phyloP scores from a whole-genome alignment of 2,797 vertebrate genomes.

The Mormyrops boulengeri region DNA sequence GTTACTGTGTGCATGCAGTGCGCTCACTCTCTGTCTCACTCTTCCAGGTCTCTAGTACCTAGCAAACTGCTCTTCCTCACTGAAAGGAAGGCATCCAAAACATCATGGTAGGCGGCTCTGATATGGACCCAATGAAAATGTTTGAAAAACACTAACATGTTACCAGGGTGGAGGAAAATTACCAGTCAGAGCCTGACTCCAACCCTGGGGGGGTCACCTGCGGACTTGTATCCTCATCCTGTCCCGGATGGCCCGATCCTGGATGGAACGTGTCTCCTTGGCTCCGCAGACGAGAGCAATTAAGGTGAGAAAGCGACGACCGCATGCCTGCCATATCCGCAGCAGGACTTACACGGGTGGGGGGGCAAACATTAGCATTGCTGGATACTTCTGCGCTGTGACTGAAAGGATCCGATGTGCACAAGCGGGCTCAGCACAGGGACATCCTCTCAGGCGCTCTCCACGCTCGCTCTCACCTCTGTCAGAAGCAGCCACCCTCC shows the following conservation, averaged over 20 bases:
- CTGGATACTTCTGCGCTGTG: conserved; percentile 34
- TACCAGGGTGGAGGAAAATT: conserved; percentile 23
- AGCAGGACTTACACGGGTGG: conserved; percentile 41
- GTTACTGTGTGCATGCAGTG: not conserved
- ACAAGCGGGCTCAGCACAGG: not conserved
- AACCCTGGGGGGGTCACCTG: conserved; percentile 35
- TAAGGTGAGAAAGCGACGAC: conserved; percentile 60
- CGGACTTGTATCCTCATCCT: conserved; percentile 39
- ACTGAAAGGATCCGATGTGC: not conserved
- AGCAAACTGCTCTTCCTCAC: conserved; percentile 10
- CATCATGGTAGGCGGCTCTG: not conserved
- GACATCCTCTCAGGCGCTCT: conserved; percentile 12
- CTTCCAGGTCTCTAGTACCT: not conserved
- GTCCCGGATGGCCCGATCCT: conserved; percentile 39
- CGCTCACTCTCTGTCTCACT: not conserved
- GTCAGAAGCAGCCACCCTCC: conserved; percentile 45
- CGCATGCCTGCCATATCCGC: conserved; percentile 47
- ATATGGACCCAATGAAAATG: conserved; percentile 9
- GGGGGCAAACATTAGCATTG: conserved; percentile 39
- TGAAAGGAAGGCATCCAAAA: not conserved
- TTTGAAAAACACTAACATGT: not conserved
- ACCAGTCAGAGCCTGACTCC: not conserved
- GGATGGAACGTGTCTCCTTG: conserved; percentile 51
- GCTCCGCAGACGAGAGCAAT: conserved; percentile 54
- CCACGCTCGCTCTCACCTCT: conserved; percentile 47